Evolutionary conservation across 2,888 invertebrate species (phyloP), one percentile per base, ranked within the genome.

Genomic region (Muscina levida): DNA sequence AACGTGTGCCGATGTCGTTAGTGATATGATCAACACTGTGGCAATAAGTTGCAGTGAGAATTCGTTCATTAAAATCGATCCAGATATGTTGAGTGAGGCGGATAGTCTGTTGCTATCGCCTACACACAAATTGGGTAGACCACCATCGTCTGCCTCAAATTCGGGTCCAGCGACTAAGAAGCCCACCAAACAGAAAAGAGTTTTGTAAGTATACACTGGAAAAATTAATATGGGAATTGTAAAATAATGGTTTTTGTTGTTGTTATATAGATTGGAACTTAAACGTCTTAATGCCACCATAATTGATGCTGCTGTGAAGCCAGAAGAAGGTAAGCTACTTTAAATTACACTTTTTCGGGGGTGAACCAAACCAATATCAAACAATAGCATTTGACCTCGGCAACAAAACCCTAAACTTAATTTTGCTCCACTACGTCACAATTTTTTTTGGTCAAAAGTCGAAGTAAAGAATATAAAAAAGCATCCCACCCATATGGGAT

Each of bases 231-330:
- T n/a, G n/a, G 44, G 4, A 39, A 39, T 39, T 39, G 10, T 39
- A 39, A 39, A 39, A 5, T 44, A 2, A 11, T 11, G 4, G 44
- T 44, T 44, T 11, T 8, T n/a, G 1, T 67, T 24, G 24, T 26
- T n/a, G 19, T 13, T 31, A 82, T 84, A 39, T 82, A 90, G 89
- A 80, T 77, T 77, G 68, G 94, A 94, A 89, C 88, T 95, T 77
- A 91, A 91, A 72, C 91, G 93, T 82, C 91, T 95, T 44, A 94
- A 93, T 89, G 94, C 94, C 8, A 94, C 93, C 77, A 92, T 94
- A 39, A 93, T 95, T 70, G 92, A 92, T 85, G 90, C 91, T 1
- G 87, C 86, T 0, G 84, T 85, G 68, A 87, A 87, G 62, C 84
- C 85, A 42, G 86, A 87, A 82, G 85, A 86, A 82, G 87, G 88